Conservation (phyloP, 2,888 invertebrate species). For the Erebia aethiops region DNA sequence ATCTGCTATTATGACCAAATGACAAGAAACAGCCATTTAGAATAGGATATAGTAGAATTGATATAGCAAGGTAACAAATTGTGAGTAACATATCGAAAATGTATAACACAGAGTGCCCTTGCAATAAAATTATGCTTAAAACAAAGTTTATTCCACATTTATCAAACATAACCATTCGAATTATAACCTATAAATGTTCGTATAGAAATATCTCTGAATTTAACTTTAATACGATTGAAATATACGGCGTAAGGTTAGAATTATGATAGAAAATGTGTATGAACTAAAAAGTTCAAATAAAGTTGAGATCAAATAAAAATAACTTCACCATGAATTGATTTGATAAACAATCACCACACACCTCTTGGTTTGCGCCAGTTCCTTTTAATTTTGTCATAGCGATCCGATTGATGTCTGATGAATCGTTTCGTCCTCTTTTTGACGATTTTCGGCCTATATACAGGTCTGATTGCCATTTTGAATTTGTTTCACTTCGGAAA, state of each 20-base stretch:
- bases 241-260: not conserved
- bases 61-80: conserved; percentile 81
- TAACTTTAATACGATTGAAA: not conserved
- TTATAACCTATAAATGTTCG: conserved; percentile 12
- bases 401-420: conserved; percentile 98
- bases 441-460: conserved; percentile 94
- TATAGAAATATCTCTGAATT: not conserved
- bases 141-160: conserved; percentile 5
- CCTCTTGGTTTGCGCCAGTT: conserved; percentile 99
- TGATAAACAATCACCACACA: conserved; percentile 41
- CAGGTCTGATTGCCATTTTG: conserved; percentile 95
- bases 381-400: conserved; percentile 97
- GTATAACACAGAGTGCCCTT: conserved; percentile 81
- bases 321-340: conserved; percentile 1
- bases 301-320: not conserved
- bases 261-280: not conserved
- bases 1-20: conserved; percentile 71
- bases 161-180: not conserved
- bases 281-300: not conserved
- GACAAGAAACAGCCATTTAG: conserved; percentile 54
- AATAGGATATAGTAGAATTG: conserved; percentile 70
- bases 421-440: conserved; percentile 99
- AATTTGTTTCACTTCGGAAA: conserved; percentile 67
- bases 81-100: conserved; percentile 68
- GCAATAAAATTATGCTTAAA: conserved; percentile 45